A percentile compares a stretch with the other conserved stretches of the same genome.
Conservation (phyloP, 1,140 invertebrate genomes). For the Leptoteleia sp. region DNA sequence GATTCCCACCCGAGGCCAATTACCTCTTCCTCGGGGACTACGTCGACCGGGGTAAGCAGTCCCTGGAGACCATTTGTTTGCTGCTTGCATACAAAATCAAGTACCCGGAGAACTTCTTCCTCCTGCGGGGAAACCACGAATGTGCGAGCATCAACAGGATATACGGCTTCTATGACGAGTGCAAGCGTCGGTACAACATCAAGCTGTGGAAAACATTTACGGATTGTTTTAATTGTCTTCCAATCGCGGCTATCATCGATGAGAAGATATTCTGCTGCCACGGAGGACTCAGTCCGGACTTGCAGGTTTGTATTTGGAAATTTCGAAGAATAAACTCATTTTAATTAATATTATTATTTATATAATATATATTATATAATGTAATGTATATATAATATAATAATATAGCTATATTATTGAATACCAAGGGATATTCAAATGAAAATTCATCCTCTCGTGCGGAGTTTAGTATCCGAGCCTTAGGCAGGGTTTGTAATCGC, state of each 20-base stretch:
- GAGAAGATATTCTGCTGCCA: slow-evolving; percentile 99
- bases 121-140: slow-evolving; percentile 91
- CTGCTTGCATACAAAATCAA: slow-evolving; percentile 98
- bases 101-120: slow-evolving; percentile 94
- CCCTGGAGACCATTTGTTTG: slow-evolving; percentile 94
- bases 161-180: slow-evolving; percentile 99
- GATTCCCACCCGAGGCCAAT: slow-evolving; percentile 99
- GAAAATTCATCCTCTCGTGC: too few species aligned
- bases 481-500: too few species aligned
- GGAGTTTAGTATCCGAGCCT: too few species aligned
- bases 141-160: slow-evolving; percentile 97
- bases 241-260: slow-evolving; percentile 97
- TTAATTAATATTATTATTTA: too few species aligned
- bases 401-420: too few species aligned
- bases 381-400: too few species aligned
- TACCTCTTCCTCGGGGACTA: slow-evolving; percentile 98
- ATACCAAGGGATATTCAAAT: too few species aligned
- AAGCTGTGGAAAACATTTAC: slow-evolving; percentile 99
- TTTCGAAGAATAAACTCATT: too few species aligned
- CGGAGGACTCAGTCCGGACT: slow-evolving; percentile 93
- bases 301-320: too few species aligned
- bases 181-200: slow-evolving; percentile 97
- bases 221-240: slow-evolving; percentile 99
- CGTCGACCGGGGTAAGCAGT: slow-evolving; percentile 92
- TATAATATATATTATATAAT: too few species aligned